Percentiles rank a stretch among this genome's conserved stretches.
These are phyloP conservation scores for Drosophila siamana DNA, from an alignment of 2,888 invertebrate genomes.

Conservation along the genomic window DNA sequence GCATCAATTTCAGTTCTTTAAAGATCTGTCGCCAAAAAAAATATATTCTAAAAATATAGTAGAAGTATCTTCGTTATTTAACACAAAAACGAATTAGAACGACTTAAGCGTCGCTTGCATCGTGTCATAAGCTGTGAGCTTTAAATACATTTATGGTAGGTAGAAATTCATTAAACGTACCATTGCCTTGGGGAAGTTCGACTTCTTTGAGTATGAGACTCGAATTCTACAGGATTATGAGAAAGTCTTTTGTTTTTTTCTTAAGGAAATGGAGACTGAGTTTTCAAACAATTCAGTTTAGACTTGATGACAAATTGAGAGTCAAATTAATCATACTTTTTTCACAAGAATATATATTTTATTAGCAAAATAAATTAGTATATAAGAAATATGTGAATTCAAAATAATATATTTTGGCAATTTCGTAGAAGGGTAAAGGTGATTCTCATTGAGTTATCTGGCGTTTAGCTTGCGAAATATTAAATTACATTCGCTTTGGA, in stretches of 20 bases:
- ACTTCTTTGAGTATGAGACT: not conserved
- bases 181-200: not conserved
- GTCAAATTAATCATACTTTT: too few species aligned
- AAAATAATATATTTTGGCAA: too few species aligned
- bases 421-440: not conserved
- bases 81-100: not conserved
- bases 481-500: conserved; percentile 9
- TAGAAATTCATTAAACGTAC: not conserved
- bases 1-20: not conserved
- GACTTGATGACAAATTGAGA: too few species aligned
- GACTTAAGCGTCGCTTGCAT: not conserved
- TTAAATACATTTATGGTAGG: not conserved
- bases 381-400: not conserved
- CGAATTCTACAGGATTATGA: not conserved
- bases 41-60: not conserved
- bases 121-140: not conserved
- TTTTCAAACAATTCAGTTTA: not conserved
- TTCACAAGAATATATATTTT: too few species aligned
- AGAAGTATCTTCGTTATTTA: not conserved
- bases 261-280: not conserved
- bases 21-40: not conserved
- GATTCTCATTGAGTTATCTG: not conserved
- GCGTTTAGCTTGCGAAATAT: conserved; percentile 16
- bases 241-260: not conserved
- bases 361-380: not conserved